Percentiles rank a stretch among this genome's conserved stretches.
Evolutionary conservation across 2,113 vertebrate genomes (phyloP).

Genomic region (Apodemus sylvaticus): DNA sequence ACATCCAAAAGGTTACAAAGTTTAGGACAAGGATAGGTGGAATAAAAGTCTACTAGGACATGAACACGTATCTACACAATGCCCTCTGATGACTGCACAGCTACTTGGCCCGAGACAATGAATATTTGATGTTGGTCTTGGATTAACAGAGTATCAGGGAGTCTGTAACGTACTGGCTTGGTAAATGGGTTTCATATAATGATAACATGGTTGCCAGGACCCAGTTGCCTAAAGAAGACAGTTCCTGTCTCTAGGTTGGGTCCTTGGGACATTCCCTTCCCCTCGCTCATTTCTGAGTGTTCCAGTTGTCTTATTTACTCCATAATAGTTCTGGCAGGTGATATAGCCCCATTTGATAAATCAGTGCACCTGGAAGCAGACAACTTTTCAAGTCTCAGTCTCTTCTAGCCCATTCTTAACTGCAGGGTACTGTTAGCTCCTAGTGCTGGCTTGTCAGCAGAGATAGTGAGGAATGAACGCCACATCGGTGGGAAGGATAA

Average conservation of each 20-base stretch:
- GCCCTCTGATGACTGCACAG: neutral
- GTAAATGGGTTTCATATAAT: conserved; percentile 5
- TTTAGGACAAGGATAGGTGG: neutral
- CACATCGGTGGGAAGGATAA: neutral
- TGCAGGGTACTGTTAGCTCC: neutral
- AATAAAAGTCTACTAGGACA: neutral
- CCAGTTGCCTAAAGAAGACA: conserved; percentile 9
- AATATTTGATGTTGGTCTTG: neutral
- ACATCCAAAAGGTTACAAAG: neutral
- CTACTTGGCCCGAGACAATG: neutral
- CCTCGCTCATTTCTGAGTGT: neutral
- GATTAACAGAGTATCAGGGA: neutral
- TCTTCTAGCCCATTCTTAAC: neutral
- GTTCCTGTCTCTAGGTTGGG: neutral
- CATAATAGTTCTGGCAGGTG: neutral
- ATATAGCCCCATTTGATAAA: conserved; percentile 1
- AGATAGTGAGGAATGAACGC: neutral
- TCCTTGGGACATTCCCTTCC: neutral
- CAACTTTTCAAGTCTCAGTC: neutral
- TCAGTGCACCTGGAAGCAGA: neutral
- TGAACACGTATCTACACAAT: neutral
- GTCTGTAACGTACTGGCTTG: neutral
- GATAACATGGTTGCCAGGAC: neutral
- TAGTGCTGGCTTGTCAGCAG: neutral
- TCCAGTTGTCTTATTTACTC: neutral